Evolutionary conservation across 2,113 vertebrate species (phyloP).

Genomic region (Etia nguti): DNA sequence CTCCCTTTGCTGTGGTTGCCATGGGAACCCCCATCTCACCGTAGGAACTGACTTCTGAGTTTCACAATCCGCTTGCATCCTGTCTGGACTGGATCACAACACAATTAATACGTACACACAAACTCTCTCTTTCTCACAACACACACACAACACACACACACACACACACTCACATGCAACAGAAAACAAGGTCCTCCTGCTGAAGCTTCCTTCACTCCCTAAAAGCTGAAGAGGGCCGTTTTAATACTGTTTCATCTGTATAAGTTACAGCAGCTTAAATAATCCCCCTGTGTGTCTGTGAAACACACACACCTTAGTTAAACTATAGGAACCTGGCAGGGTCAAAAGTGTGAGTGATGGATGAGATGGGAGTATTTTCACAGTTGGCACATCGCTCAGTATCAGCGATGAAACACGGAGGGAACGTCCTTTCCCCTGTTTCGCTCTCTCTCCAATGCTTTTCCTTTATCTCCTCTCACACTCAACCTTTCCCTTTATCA

Average conservation of each 20-base stretch:
- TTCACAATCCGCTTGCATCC: conserved; percentile 61
- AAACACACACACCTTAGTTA: background rate
- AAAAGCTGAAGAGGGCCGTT: background rate
- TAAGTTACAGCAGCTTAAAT: conserved; percentile 8
- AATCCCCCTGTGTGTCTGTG: background rate
- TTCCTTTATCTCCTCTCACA: conserved; percentile 8
- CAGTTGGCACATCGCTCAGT: conserved; percentile 48
- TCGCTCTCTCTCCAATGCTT: conserved; percentile 1
- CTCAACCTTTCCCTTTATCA: conserved; percentile 39
- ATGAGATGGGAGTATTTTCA: conserved; percentile 45
- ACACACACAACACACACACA: conserved; percentile 24
- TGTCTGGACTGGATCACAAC: conserved; percentile 61
- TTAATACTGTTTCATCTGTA: background rate
- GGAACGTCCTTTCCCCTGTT: conserved; percentile 16
- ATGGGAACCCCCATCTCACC: conserved; percentile 72
- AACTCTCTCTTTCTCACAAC: background rate
- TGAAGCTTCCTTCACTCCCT: background rate
- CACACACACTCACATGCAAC: background rate
- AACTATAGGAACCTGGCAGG: conserved; percentile 3
- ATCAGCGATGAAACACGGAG: conserved; percentile 21
- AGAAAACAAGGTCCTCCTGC: background rate
- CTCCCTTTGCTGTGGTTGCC: conserved; percentile 68
- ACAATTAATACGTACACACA: conserved; percentile 37
- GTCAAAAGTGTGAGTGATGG: conserved; percentile 58
- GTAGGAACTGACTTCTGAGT: conserved; percentile 70